Percentiles rank a stretch among this genome's conserved stretches.
Conservation (phyloP, 1,140 invertebrate genomes). For the Philopotamus ludificatus region DNA sequence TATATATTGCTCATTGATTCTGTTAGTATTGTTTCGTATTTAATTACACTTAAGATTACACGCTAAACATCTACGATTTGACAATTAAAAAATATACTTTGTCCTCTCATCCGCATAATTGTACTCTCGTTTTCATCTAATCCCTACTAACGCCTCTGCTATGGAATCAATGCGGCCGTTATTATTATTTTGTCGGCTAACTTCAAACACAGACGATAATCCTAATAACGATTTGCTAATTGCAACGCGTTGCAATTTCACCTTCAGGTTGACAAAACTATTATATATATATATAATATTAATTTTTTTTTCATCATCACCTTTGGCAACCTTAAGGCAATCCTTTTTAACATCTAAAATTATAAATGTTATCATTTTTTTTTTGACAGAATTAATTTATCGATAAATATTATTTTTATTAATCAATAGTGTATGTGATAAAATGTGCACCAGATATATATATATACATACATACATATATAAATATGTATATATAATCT, state of each 20-base stretch:
- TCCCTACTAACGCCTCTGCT: too few relatives aligned
- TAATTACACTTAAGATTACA: background rate
- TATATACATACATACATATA: constrained; percentile 19
- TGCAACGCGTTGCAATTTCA: too few relatives aligned
- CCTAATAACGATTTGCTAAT: background rate
- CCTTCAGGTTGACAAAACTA: too few relatives aligned
- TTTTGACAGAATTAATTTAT: too few relatives aligned
- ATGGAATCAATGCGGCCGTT: too few relatives aligned
- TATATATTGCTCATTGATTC: background rate
- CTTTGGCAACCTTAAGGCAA: background rate
- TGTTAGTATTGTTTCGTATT: background rate
- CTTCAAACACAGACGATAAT: background rate
- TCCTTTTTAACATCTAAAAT: too few relatives aligned
- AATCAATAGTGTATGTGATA: too few relatives aligned
- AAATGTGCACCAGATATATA: too few relatives aligned
- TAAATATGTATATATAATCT: constrained; percentile 11
- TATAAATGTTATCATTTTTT: too few relatives aligned
- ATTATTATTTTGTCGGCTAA: too few relatives aligned
- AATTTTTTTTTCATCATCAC: background rate
- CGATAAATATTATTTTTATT: too few relatives aligned
- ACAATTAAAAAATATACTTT: background rate
- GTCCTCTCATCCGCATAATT: background rate
- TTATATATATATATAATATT: background rate
- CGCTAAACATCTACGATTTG: background rate
- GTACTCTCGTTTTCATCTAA: background rate